Evolutionary conservation across 1,140 invertebrate genomes (phyloP), one percentile per base, ranked within the genome.

Genomic region (Apis cerana): DNA sequence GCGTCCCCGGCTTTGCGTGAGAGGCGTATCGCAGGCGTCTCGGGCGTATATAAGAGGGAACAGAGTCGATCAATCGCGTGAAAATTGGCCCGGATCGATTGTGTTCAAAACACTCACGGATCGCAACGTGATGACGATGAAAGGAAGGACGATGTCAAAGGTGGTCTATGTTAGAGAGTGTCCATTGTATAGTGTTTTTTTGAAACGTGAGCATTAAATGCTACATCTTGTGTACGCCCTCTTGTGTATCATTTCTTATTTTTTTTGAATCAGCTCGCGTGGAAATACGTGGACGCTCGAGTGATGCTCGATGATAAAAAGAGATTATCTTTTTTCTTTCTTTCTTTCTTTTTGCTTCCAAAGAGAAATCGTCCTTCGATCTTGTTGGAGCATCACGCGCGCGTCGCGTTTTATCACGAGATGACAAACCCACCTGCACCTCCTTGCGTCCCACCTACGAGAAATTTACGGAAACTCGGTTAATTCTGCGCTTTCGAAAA

Each of bases 171-270:
- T 94, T 94, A 94, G 93, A 93, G 91, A 93, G 92, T 93, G 94
- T 95, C 94, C 94, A 95, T 95, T 95, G 95, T 95, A 95, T 95
- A 95, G 95, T 95, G 94, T 95, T 95, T 95, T 76, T 95, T 95
- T 95, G 94, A 95, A 95, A 95, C 95, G 94, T 95, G 93, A 95
- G 95, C 95, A 95, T 95, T 95, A 95, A 95, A 95, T 95, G 95
- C 95, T 95, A 94, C 94, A 95, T 95, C 95, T 95, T 95, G 95
- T 95, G 95, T 95, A 95, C 81, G 91, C 86, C 90, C 83, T 88
- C 79, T 76, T 87, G 90, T 91, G 91, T 89, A 83, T 59, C 43
- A 23, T 52, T 62, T 84, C 80, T 87, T 70, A 87, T 87, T 87
- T 77, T 87, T 77, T 21, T 43, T 19, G 61, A 62, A 52, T 0